Evolutionary conservation across 2,888 invertebrate genomes (phyloP).

Genomic region (Himalopsyche japonica): DNA sequence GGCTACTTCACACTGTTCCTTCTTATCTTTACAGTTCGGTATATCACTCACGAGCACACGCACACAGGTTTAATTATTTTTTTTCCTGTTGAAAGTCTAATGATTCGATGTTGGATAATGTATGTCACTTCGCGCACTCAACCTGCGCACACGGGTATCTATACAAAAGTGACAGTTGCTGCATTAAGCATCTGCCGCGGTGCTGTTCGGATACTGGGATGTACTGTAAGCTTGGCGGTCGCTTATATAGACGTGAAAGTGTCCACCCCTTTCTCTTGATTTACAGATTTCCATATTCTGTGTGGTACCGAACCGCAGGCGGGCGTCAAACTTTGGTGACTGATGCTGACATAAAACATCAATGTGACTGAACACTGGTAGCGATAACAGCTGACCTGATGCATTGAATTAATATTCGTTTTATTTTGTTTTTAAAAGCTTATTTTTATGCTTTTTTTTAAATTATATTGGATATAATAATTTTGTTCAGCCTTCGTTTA

Average conservation of each 20-base stretch:
- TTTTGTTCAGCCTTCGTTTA: no score
- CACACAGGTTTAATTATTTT: conserved; percentile 1
- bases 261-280: conserved; percentile 37
- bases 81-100: background rate
- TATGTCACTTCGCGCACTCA: conserved; percentile 5
- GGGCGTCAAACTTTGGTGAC: conserved; percentile 5
- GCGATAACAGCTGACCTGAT: no score
- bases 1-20: conserved; percentile 29
- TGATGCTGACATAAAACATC: background rate
- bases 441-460: no score
- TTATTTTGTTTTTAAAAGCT: no score
- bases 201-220: conserved; percentile 31
- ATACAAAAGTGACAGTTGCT: conserved; percentile 25
- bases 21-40: conserved; percentile 5
- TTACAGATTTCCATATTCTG: background rate
- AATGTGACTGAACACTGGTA: background rate
- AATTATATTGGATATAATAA: no score
- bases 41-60: conserved; percentile 17
- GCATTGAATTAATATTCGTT: no score
- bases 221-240: conserved; percentile 13
- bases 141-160: conserved; percentile 11
- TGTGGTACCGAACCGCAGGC: background rate
- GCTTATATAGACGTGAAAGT: conserved; percentile 40
- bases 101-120: background rate
- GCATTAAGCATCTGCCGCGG: conserved; percentile 17